phyloP scores from a whole-genome alignment of 1,140 invertebrate species.

The Plectrocnemia conspersa region DNA sequence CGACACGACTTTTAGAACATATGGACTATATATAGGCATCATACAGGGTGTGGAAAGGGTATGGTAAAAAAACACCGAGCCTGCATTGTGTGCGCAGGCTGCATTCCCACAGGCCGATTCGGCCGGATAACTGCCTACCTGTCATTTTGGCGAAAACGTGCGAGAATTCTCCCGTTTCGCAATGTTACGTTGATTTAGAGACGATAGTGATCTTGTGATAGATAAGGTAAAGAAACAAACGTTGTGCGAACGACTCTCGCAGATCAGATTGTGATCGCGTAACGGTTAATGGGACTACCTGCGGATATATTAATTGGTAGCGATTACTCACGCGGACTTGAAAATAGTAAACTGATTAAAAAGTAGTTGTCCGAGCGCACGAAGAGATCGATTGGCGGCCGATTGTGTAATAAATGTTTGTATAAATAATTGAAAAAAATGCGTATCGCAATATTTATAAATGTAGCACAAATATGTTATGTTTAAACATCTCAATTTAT shows the following conservation, averaged over 20 bases:
- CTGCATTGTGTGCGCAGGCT: not conserved
- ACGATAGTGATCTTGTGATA: no score
- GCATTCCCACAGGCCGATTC: constrained; percentile 14
- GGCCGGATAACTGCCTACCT: not conserved
- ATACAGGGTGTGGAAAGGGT: not conserved
- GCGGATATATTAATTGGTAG: not conserved
- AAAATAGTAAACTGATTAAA: no score
- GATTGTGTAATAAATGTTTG: no score
- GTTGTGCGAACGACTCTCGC: not conserved
- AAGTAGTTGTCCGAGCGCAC: no score
- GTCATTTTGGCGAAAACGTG: constrained; percentile 1
- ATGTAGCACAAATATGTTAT: no score
- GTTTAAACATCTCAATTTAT: no score
- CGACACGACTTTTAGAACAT: constrained; percentile 20
- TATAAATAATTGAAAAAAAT: no score
- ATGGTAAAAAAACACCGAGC: constrained; percentile 4
- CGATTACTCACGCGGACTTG: not conserved
- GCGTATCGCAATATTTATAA: no score
- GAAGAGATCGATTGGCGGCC: no score
- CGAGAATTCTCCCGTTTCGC: no score
- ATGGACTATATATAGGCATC: constrained; percentile 4
- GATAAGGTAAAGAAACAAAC: not conserved
- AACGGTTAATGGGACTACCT: not conserved
- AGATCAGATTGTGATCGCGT: constrained; percentile 5
- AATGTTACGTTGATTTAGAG: no score